Evolutionary conservation across 2,113 vertebrate genomes (phyloP), one percentile per base, ranked within the genome.

Genomic region (Chaenogobius annularis): DNA sequence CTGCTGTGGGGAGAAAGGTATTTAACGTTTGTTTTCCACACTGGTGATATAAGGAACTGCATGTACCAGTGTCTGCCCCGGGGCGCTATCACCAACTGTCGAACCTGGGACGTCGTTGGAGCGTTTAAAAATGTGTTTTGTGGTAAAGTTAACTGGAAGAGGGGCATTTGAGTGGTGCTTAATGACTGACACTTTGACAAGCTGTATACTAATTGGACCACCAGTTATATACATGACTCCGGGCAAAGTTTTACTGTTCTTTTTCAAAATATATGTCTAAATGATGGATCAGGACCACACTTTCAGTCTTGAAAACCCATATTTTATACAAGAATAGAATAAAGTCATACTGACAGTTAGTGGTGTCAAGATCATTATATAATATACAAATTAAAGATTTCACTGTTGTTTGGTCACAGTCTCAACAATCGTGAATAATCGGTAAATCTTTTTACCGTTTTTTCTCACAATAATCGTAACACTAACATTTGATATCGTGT

Each of bases 21-120:
- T 82, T 78, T 69, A 73, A 82, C 20, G 7, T 82, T 75, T 59
- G 56, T 71, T 74, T 82, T 73, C 63, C 62, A 55, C 44, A 64
- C 10, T 13, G 26, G 54, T 7, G 26, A 77, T 83, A 65, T 61
- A 67, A 69, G 48, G 50, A 10, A 54, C 47, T 66, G 31, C 31
- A 2, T 70, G 48, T 31, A 46, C 37, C 6, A 61, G 58, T 62
- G 59, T 78, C 70, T 43, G 23, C 70, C 46, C n/a, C 17, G 10
- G 1, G 50, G 12, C 5, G 3, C 20, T 13, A 22, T 40, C 40
- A 59, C 15, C 17, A 10, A 20, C 50, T 54, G 50, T 20, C 8
- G 6, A 10, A n/a, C 8, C 17, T 20, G 19, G 8, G 9, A 7
- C 7, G 3, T 20, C 10, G 17, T 10, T n/a, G n/a, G 19, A 54